These are phyloP conservation scores for Lampropteryx suffumata DNA, from an alignment of 2,888 invertebrate genomes.

Conservation along the genomic window DNA sequence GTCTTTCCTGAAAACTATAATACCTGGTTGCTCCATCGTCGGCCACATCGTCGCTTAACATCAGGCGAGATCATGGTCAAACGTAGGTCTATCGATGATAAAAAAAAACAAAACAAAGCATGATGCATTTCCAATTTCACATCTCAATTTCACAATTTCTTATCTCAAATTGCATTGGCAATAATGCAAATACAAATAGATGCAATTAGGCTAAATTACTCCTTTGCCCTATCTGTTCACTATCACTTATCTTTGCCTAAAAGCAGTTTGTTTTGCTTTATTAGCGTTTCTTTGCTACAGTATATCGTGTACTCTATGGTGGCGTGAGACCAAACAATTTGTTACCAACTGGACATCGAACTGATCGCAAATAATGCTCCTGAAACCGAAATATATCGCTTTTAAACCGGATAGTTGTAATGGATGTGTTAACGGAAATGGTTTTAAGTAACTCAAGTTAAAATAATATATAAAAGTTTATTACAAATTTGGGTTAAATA, in stretches of 20 bases:
- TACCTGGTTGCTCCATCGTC: too few relatives aligned
- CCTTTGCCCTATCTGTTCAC: not conserved
- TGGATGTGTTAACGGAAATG: constrained; percentile 27
- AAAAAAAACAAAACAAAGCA: too few relatives aligned
- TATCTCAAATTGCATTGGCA: too few relatives aligned
- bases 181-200: too few relatives aligned
- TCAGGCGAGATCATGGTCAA: too few relatives aligned
- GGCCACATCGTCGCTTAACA: too few relatives aligned
- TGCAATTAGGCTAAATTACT: too few relatives aligned
- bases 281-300: constrained; percentile 38
- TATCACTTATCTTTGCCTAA: constrained; percentile 34
- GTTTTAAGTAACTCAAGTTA: constrained; percentile 13
- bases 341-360: constrained; percentile 55
- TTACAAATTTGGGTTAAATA: too few relatives aligned
- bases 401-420: constrained; percentile 51
- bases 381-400: constrained; percentile 61
- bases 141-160: too few relatives aligned
- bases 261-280: constrained; percentile 52
- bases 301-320: constrained; percentile 51
- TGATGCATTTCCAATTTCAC: too few relatives aligned
- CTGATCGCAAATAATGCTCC: constrained; percentile 50
- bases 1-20: too few relatives aligned
- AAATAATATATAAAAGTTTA: not conserved
- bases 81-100: too few relatives aligned
- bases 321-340: constrained; percentile 66